Conservation (phyloP, 2,113 vertebrate species). For the Sylvia atricapilla region DNA sequence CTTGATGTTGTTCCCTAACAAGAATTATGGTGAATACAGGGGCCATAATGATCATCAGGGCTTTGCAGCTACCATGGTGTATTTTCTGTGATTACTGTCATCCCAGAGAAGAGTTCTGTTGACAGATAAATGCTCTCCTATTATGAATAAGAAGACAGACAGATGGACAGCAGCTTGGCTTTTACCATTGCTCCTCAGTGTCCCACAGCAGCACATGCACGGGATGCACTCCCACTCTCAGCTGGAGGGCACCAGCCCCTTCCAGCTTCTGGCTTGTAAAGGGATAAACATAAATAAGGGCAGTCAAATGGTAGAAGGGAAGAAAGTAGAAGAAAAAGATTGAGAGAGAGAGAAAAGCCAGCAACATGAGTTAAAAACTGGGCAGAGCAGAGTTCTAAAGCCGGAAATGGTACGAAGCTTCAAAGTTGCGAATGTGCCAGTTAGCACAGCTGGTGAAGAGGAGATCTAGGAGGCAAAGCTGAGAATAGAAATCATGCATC, state of each 20-base stretch:
- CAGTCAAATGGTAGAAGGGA: neutral
- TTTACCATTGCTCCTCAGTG: neutral
- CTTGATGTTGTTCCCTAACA: neutral
- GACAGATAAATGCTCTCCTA: neutral
- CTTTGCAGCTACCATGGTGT: neutral
- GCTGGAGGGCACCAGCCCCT: neutral
- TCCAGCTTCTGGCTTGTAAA: neutral
- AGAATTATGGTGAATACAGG: neutral
- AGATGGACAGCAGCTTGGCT: neutral
- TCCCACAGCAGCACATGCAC: rapidly evolving
- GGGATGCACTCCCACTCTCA: rapidly evolving
- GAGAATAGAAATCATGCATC: neutral
- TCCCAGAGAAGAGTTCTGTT: neutral
- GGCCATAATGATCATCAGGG: neutral
- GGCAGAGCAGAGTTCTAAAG: neutral
- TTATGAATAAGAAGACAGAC: neutral
- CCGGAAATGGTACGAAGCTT: neutral
- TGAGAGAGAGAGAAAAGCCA: neutral
- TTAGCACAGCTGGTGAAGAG: neutral
- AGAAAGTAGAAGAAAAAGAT: neutral
- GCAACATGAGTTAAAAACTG: neutral
- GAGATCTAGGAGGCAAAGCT: neutral
- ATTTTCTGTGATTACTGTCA: neutral
- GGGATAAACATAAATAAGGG: neutral
- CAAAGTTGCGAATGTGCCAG: neutral